A percentile compares a stretch with the other conserved stretches of the same genome.
These are phyloP conservation scores for Coelopa frigida DNA, from an alignment of 1,140 invertebrate genomes.

Conservation along the genomic window DNA sequence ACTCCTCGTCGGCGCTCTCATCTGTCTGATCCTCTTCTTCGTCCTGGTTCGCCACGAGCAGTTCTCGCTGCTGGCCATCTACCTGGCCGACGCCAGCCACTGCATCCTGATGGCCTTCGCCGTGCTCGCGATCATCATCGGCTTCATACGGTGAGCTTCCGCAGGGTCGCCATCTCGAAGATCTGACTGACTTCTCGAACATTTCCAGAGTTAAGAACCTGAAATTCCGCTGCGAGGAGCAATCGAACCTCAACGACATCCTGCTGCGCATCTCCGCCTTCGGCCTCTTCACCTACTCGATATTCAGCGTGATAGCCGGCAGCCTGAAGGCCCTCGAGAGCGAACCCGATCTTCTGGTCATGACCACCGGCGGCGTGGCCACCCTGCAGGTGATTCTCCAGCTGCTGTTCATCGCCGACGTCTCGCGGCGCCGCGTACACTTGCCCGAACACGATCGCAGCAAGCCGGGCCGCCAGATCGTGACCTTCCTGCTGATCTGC, in stretches of 20 bases:
- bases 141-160: constrained; percentile 67
- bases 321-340: constrained; percentile 72
- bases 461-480: constrained; percentile 90
- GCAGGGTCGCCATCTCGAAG: not conserved
- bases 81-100: constrained; percentile 83
- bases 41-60: constrained; percentile 78
- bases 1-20: constrained; percentile 81
- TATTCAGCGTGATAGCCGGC: constrained; percentile 88
- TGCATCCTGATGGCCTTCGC: constrained; percentile 79
- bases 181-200: not conserved
- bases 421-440: constrained; percentile 81
- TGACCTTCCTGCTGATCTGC: constrained; percentile 90
- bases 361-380: constrained; percentile 79
- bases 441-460: constrained; percentile 83
- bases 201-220: constrained; percentile 70
- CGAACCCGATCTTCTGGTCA: constrained; percentile 80
- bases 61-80: constrained; percentile 74
- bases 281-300: constrained; percentile 84
- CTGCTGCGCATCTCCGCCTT: constrained; percentile 84
- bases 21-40: constrained; percentile 91
- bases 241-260: constrained; percentile 83
- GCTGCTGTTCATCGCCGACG: constrained; percentile 91
- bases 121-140: constrained; percentile 81
- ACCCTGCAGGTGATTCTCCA: constrained; percentile 83
- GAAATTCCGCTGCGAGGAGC: constrained; percentile 82